Percentiles rank a stretch among this genome's conserved stretches.
These are phyloP conservation scores for Drosophila arawakana DNA, from an alignment of 1,140 invertebrate genomes.

Conservation along the genomic window DNA sequence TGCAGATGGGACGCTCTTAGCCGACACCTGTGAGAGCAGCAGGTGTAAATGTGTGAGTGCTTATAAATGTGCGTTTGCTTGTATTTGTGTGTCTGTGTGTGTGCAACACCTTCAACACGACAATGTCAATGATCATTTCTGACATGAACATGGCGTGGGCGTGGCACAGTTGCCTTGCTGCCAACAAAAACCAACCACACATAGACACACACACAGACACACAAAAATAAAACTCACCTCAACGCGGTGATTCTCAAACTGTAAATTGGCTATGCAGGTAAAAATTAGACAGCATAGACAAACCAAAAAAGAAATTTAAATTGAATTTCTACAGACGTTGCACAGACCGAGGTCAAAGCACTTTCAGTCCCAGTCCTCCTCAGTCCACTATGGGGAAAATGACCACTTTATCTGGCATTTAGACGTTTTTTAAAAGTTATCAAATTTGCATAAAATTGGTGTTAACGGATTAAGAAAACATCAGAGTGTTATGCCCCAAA, in stretches of 20 bases:
- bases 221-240: slow-evolving; percentile 52
- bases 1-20: slow-evolving; percentile 26
- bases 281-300: slow-evolving; percentile 24
- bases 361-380: slow-evolving; percentile 32
- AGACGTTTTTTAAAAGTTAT: too few relatives aligned
- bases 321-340: slow-evolving; percentile 12
- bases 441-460: too few relatives aligned
- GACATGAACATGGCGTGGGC: slow-evolving; percentile 58
- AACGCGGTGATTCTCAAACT: slow-evolving; percentile 59
- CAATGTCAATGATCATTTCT: slow-evolving; percentile 83
- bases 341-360: slow-evolving; percentile 52
- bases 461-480: too few relatives aligned
- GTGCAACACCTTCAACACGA: slow-evolving; percentile 76
- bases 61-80: not conserved
- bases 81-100: slow-evolving; percentile 29
- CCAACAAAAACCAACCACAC: slow-evolving; percentile 46
- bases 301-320: slow-evolving; percentile 8
- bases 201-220: too few relatives aligned
- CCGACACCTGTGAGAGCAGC: slow-evolving; percentile 49
- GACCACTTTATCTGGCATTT: too few relatives aligned
- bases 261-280: slow-evolving; percentile 32
- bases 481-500: too few relatives aligned
- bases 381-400: too few relatives aligned
- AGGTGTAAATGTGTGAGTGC: slow-evolving; percentile 24
- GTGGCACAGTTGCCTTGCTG: slow-evolving; percentile 58